These are phyloP conservation scores for Holcopasites calliopsidis DNA, from an alignment of 1,140 invertebrate species.

Conservation along the genomic window DNA sequence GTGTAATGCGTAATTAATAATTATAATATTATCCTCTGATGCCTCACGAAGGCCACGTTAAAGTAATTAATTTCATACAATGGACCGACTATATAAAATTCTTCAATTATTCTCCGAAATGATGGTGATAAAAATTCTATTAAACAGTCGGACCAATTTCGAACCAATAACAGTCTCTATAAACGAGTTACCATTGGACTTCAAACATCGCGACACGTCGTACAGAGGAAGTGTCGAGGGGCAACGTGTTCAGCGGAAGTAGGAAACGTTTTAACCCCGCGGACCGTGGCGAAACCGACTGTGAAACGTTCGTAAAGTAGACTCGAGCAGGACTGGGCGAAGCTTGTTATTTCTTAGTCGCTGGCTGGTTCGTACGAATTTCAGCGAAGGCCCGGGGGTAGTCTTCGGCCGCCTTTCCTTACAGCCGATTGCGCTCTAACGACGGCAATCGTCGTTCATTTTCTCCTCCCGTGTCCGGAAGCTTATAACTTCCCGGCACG, in stretches of 20 bases:
- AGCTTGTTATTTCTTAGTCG: constrained; percentile 24
- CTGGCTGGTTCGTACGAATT: background rate
- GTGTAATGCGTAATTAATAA: too few relatives aligned
- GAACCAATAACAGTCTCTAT: background rate
- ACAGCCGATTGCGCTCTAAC: constrained; percentile 25
- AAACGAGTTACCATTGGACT: background rate
- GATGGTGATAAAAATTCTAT: background rate
- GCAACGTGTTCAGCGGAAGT: background rate
- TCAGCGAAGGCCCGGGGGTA: background rate
- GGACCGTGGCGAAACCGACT: background rate
- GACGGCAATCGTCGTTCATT: constrained; percentile 39
- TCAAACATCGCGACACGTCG: background rate
- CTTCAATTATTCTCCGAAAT: background rate
- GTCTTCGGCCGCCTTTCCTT: constrained; percentile 16
- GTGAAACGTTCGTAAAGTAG: constrained; percentile 1
- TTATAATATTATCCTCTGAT: too few relatives aligned
- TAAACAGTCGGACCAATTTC: background rate
- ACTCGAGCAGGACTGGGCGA: background rate
- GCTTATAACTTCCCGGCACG: constrained; percentile 18
- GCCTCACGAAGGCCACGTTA: too few relatives aligned
- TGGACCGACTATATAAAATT: background rate
- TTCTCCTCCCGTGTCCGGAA: constrained; percentile 11
- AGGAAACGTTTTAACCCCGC: background rate
- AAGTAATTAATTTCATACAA: too few relatives aligned
- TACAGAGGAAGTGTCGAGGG: background rate